Evolutionary conservation across 1,140 invertebrate genomes (phyloP), one percentile per base, ranked within the genome.

Genomic region (Papilio polyxenes): DNA sequence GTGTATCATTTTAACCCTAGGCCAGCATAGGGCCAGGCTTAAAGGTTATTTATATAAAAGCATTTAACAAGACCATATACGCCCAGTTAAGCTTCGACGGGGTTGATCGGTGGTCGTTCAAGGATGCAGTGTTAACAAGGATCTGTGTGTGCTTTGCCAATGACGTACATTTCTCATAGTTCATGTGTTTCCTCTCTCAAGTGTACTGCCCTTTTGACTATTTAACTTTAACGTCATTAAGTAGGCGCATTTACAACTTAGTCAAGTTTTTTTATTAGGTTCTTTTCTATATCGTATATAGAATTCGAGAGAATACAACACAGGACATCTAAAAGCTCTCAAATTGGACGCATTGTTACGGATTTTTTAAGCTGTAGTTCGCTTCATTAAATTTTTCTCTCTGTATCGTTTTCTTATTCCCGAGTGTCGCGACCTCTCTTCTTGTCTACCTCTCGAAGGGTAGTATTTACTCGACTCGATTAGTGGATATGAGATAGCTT

Each of bases 1-100:
- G 92, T 92, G 92, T 92, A 92, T 92, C 92, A 40, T 89, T 89
- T 87, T 91, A 91, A 92, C 89, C 90, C 90, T 91, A 89, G 86
- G 87, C 88, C 85, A 86, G 81, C 83, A 83, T 92, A 93, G 92
- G 92, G 91, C 92, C 89, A 89, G 82, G 84, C 81, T 83, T 86
- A 86, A 87, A 93, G 92, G 92, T 92, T 93, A 92, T 82, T 83
- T 85, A 88, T 92, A 92, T 93, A 93, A 90, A 92, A 92, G 89
- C 88, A 85, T 86, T 86, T 81, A 83, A 78, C 78, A 85, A 79
- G 77, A 79, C 85, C 86, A 85, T 82, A 84, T 86, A n/a, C 74
- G 83, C 56, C 85, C 89, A 89, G 87, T 89, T 85, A 79, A 82
- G 69, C 72, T 77, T 49, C 17, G 69, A 82, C 83, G n/a, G 13